A percentile compares a stretch with the other conserved stretches of the same genome.
Evolutionary conservation across 2,888 invertebrate species (phyloP).

Genomic region (Esperia sulphurella): DNA sequence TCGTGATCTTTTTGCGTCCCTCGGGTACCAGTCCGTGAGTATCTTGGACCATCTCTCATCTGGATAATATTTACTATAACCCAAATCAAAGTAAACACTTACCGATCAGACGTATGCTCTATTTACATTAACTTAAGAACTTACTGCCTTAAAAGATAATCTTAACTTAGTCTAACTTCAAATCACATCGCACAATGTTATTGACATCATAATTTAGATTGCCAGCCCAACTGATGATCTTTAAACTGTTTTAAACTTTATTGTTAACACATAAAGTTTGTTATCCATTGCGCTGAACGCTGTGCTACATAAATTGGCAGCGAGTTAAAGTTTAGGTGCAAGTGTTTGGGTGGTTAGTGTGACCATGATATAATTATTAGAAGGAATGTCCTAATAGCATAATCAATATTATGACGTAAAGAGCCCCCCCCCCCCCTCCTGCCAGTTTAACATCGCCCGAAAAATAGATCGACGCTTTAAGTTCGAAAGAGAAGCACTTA

Average conservation of each 20-base stretch:
- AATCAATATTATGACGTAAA: too few species aligned
- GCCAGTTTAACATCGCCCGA: too few species aligned
- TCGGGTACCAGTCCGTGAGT: too few species aligned
- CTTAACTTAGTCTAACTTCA: conserved; percentile 3
- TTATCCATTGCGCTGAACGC: conserved; percentile 16
- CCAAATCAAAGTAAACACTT: too few species aligned
- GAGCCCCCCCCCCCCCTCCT: too few species aligned
- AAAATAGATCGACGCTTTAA: too few species aligned
- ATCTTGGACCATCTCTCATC: too few species aligned
- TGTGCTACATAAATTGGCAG: conserved; percentile 13
- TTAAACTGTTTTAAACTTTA: conserved; percentile 24
- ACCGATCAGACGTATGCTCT: too few species aligned
- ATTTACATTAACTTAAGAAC: not conserved
- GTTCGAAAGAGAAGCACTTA: too few species aligned
- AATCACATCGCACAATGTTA: conserved; percentile 18
- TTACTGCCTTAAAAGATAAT: not conserved
- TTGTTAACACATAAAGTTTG: conserved; percentile 17
- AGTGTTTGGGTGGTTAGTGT: conserved; percentile 30
- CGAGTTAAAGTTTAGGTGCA: conserved; percentile 23
- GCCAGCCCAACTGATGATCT: conserved; percentile 31
- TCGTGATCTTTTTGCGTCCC: too few species aligned
- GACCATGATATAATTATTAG: conserved; percentile 16
- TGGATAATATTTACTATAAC: too few species aligned
- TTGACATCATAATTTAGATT: conserved; percentile 59
- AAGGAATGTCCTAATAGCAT: not conserved